Evolutionary conservation across 2,797 vertebrate species (phyloP).

Genomic region (Iguana delicatissima): DNA sequence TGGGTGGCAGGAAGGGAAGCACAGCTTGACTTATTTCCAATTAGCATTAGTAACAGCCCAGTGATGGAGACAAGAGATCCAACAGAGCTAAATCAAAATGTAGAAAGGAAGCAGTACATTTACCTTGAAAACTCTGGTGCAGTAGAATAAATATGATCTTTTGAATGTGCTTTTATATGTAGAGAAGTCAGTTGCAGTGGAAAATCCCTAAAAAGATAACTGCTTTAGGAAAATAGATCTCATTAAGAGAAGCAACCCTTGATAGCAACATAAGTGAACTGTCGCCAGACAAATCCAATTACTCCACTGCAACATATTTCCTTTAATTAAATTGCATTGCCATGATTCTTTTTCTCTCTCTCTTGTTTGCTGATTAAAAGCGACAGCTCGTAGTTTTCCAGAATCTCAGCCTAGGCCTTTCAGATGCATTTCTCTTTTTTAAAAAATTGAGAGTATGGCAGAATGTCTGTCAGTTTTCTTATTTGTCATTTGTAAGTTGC

Average conservation of each 20-base stretch:
- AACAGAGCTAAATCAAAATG: background rate
- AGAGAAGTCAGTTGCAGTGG: background rate
- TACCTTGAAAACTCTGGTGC: constrained; percentile 15
- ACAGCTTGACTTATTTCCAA: constrained; percentile 32
- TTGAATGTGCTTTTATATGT: background rate
- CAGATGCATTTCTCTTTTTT: background rate
- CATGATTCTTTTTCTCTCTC: constrained; percentile 37
- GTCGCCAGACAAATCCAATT: constrained; percentile 56
- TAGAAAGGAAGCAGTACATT: background rate
- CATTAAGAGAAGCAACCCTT: background rate
- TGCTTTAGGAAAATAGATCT: constrained; percentile 55
- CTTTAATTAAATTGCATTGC: constrained; percentile 53
- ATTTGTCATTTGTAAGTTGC: background rate
- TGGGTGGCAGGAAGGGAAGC: constrained; percentile 21
- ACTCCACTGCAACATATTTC: constrained; percentile 33
- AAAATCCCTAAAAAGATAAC: constrained; percentile 51
- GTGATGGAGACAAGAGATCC: accelerated
- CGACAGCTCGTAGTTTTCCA: constrained; percentile 29
- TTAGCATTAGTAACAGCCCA: accelerated
- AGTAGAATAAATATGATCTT: constrained; percentile 12
- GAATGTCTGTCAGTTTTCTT: constrained; percentile 17
- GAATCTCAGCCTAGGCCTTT: background rate
- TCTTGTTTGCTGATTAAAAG: constrained; percentile 26
- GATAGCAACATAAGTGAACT: constrained; percentile 2
- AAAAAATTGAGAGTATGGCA: accelerated